Evolutionary conservation across 2,888 invertebrate genomes (phyloP).

Genomic region (Gerris lacustris): DNA sequence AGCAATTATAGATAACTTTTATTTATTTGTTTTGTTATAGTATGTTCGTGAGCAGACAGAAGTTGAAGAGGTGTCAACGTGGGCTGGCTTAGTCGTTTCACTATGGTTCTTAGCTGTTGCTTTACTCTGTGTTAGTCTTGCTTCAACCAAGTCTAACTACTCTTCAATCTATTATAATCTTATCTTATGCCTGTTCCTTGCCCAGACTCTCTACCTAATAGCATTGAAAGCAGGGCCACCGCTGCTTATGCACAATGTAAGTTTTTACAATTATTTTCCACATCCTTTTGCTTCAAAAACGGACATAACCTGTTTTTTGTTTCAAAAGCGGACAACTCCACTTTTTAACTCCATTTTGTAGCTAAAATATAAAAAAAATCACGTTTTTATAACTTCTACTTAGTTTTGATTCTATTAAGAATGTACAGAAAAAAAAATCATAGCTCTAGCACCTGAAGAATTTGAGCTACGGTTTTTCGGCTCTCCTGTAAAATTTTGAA

Average conservation of each 20-base stretch:
- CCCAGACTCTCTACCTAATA: constrained; percentile 71
- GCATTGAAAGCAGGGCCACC: constrained; percentile 71
- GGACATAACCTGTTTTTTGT: too few relatives aligned
- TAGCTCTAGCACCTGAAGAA: too few relatives aligned
- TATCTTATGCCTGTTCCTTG: constrained; percentile 77
- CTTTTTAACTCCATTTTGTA: too few relatives aligned
- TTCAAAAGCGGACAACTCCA: too few relatives aligned
- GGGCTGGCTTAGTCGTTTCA: constrained; percentile 75
- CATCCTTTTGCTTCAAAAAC: too few relatives aligned
- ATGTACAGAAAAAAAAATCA: too few relatives aligned
- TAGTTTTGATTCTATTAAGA: too few relatives aligned
- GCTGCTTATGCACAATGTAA: constrained; percentile 36
- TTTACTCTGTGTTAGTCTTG: constrained; percentile 64
- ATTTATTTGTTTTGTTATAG: constrained; percentile 36
- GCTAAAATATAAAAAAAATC: too few relatives aligned
- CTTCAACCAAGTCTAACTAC: constrained; percentile 70
- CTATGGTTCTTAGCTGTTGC: constrained; percentile 66
- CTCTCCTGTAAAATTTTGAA: too few relatives aligned
- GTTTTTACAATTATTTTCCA: constrained; percentile 6
- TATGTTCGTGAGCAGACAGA: constrained; percentile 78
- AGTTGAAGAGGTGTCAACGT: constrained; percentile 74
- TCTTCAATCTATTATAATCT: constrained; percentile 90
- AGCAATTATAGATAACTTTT: neutral
- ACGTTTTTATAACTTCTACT: too few relatives aligned
- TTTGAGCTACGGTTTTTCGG: too few relatives aligned